Base-by-base conservation (phyloP, 2,797 vertebrate species). In the Gorsachius magnificus region DNA sequence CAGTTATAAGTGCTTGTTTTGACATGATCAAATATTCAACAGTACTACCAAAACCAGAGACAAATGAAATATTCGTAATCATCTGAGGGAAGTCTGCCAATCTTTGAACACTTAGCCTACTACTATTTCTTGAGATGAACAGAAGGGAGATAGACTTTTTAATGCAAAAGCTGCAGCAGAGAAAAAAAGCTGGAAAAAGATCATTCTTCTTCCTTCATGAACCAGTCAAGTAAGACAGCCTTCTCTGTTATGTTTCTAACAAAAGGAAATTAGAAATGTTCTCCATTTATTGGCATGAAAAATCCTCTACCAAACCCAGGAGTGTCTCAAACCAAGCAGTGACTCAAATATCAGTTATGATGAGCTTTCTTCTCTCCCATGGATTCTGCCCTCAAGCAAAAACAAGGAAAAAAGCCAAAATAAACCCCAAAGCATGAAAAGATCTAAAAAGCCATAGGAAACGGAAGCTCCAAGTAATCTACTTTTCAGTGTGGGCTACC, bases 1-100 rank as follows among this genome's bases (percentile, higher is more conserved):
- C 83, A 60, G 35, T 60, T 94, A 7, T 85, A 71, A 87, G 84
- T 71, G 53, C 53, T 87, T 95, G 86, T 91, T 96, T 93, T 88
- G 76, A 89, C 14, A 45, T 60, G 71, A 96, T 90, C 60, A 95
- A 94, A 75, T 88, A 82, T 96, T 94, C 7, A 9, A 79, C 53
- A 88, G 58, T 20, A 56, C n/a, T 70, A 89, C 45, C n/a, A 74
- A 89, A 91, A 92, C 12, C 72, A 83, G 54, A 87, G 65, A 90
- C 63, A 91, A 92, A 91, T 68, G 11, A 95, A 95, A 92, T 89
- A 93, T 78, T 94, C 83, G 94, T 94, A 78, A 68, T 69, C 29
- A 84, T 82, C 22, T 45, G 16, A 95, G 17, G 71, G 75, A 96
- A 93, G 18, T 65, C 71, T 68, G 58, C 51, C 69, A 86, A 14